A percentile compares a stretch with the other conserved stretches of the same genome.
Conservation (phyloP, 2,113 vertebrate genomes). For the Lagopus leucura region DNA sequence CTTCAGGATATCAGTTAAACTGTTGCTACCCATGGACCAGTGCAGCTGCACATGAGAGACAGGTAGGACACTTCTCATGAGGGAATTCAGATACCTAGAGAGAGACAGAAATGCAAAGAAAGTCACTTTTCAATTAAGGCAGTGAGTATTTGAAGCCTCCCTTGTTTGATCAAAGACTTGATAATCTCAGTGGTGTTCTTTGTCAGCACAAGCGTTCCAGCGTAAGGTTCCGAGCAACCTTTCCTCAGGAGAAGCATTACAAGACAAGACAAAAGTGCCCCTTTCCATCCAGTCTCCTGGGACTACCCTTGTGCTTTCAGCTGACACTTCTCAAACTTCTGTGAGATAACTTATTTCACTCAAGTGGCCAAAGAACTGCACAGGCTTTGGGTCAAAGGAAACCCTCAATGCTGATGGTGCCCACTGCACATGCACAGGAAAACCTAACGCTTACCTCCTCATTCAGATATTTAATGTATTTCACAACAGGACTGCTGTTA, state of each 20-base stretch:
- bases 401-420: not conserved
- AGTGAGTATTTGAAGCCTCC: not conserved
- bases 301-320: not conserved
- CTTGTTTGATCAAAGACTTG: not conserved
- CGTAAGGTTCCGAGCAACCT: not conserved
- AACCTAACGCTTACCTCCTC: not conserved
- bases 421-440: not conserved
- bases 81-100: slow-evolving; percentile 75
- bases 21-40: slow-evolving; percentile 70
- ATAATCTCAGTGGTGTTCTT: not conserved
- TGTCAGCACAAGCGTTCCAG: not conserved
- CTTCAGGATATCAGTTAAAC: slow-evolving; percentile 74
- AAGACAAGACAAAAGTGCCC: fast-evolving
- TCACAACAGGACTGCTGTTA: not conserved
- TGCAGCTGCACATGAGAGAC: slow-evolving; percentile 20
- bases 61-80: slow-evolving; percentile 66
- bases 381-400: not conserved
- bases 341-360: not conserved
- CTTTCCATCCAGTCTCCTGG: not conserved
- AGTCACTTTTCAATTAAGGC: slow-evolving; percentile 63
- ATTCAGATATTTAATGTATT: not conserved
- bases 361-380: not conserved
- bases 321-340: not conserved
- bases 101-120: slow-evolving; percentile 70
- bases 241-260: not conserved